A percentile compares a stretch with the other conserved stretches of the same genome.
These are phyloP conservation scores for Bombus picipes DNA, from an alignment of 1,140 invertebrate species.

Conservation along the genomic window DNA sequence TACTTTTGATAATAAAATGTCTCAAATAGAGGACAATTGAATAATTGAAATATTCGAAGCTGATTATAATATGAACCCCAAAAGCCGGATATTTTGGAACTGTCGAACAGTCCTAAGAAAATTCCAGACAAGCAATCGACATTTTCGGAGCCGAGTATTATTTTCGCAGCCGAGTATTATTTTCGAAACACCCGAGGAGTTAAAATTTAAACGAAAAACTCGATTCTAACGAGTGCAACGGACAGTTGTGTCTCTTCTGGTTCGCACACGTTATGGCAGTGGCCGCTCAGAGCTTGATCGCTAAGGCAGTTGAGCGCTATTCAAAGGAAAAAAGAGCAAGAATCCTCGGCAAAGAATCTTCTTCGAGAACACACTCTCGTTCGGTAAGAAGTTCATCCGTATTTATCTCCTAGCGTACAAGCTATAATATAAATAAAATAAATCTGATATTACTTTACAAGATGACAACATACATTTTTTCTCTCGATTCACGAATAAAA, in stretches of 20 bases:
- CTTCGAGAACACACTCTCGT: neutral
- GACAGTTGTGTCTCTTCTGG: neutral
- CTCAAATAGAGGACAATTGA: too few relatives aligned
- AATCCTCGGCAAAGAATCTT: conserved; percentile 35
- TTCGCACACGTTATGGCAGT: conserved; percentile 71
- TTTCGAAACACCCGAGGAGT: conserved; percentile 11
- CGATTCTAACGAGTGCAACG: conserved; percentile 20
- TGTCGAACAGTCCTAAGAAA: too few relatives aligned
- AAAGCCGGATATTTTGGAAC: too few relatives aligned
- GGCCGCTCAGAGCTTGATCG: conserved; percentile 72
- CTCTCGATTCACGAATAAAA: neutral
- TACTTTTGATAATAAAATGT: too few relatives aligned
- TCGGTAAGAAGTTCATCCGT: conserved; percentile 13
- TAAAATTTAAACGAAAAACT: conserved; percentile 11
- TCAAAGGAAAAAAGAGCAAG: conserved; percentile 47
- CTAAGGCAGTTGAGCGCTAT: conserved; percentile 75
- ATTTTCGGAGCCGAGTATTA: neutral
- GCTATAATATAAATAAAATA: conserved; percentile 35
- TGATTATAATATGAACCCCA: too few relatives aligned
- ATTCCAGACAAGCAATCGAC: too few relatives aligned
- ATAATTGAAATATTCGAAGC: too few relatives aligned
- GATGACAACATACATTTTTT: neutral
- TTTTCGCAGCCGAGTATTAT: neutral
- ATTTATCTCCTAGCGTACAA: neutral
- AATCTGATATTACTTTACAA: conserved; percentile 15